These are phyloP conservation scores for Sphenodon punctatus DNA, from an alignment of 2,797 vertebrate genomes.

Conservation along the genomic window DNA sequence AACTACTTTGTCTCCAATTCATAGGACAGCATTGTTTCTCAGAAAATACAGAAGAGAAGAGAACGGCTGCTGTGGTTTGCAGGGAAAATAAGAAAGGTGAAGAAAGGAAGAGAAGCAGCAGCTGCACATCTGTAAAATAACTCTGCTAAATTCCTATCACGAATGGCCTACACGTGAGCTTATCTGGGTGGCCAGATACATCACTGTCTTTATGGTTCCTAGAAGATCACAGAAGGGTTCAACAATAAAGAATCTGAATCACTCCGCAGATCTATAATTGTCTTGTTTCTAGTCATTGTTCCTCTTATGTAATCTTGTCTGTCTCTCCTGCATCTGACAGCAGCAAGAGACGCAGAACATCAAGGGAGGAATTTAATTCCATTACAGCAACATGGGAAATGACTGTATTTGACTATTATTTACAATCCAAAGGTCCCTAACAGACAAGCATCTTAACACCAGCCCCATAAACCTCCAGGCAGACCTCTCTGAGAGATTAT, in stretches of 20 bases:
- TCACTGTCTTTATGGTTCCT: not conserved
- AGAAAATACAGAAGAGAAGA: not conserved
- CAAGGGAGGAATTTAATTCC: not conserved
- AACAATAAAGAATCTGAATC: not conserved
- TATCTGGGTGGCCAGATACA: not conserved
- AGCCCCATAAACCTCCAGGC: not conserved
- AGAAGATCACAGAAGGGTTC: not conserved
- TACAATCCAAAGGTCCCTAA: not conserved
- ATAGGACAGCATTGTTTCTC: not conserved
- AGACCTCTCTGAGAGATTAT: not conserved
- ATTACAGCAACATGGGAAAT: not conserved
- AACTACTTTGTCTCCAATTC: too few relatives aligned
- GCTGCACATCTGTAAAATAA: not conserved
- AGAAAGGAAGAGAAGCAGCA: not conserved
- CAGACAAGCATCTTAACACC: not conserved
- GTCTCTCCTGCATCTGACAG: not conserved
- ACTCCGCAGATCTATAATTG: not conserved
- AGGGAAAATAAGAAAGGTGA: not conserved
- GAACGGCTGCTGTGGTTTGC: not conserved
- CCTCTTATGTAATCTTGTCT: not conserved
- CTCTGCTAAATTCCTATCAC: not conserved
- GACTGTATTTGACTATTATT: accelerated
- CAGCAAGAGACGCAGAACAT: not conserved
- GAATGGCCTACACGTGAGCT: not conserved
- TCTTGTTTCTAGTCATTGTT: not conserved